Conservation (phyloP, 1,140 invertebrate species). For the Diploscapter pachys region DNA sequence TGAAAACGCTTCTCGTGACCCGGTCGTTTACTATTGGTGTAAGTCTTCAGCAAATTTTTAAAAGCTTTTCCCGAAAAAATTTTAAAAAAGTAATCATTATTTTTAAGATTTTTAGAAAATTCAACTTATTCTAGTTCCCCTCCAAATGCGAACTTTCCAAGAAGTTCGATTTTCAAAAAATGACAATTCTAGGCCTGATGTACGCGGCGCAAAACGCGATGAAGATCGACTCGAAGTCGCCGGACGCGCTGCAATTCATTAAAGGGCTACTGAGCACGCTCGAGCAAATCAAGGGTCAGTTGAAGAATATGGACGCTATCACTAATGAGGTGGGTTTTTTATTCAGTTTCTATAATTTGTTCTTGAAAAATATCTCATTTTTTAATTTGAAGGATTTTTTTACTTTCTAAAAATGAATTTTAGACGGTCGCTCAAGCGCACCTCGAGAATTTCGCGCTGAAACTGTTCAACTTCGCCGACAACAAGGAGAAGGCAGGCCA, state of each 20-base stretch:
- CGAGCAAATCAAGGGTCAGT: slow-evolving; percentile 67
- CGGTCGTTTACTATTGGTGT: slow-evolving; percentile 81
- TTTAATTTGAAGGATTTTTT: too few relatives aligned
- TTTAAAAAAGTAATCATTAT: neutral
- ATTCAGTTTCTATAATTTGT: neutral
- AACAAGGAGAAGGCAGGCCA: slow-evolving; percentile 76
- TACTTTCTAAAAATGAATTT: neutral
- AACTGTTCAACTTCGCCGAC: slow-evolving; percentile 88
- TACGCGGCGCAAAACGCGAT: slow-evolving; percentile 68
- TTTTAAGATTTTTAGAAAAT: too few relatives aligned
- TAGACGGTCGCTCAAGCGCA: slow-evolving; percentile 80
- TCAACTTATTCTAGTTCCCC: too few relatives aligned
- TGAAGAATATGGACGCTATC: slow-evolving; percentile 68
- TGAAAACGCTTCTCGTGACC: slow-evolving; percentile 81
- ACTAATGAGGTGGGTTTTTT: slow-evolving; percentile 72
- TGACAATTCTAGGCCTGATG: slow-evolving; percentile 63
- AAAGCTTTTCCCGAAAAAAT: slow-evolving; percentile 5
- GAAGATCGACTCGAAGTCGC: slow-evolving; percentile 66
- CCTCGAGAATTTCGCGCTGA: slow-evolving; percentile 90
- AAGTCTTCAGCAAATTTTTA: slow-evolving; percentile 58
- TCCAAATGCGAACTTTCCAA: too few relatives aligned
- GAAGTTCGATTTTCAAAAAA: too few relatives aligned
- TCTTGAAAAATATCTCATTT: too few relatives aligned
- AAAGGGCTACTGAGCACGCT: slow-evolving; percentile 83
- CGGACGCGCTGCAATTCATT: slow-evolving; percentile 65